Base-by-base conservation (phyloP, 30 jellyfish, hydroid and myxozoan species). In the Chrysaora quinquecirrha region DNA sequence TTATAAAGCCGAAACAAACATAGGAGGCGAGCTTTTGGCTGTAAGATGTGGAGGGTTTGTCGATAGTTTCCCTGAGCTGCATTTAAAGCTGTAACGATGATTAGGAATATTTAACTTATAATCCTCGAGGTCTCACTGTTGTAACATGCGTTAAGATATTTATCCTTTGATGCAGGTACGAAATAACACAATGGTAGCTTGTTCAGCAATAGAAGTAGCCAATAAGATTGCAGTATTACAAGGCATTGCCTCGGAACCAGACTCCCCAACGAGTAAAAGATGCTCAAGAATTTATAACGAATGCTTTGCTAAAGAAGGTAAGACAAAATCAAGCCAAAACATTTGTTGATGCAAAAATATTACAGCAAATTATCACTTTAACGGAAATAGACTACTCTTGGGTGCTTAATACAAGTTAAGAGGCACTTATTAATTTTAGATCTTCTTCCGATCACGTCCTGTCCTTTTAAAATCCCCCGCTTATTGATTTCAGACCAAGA, bases 121-220 rank as follows among this genome's bases (percentile, higher is more conserved):
- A n/a, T n/a, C n/a, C n/a, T n/a, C n/a, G n/a, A n/a, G n/a, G n/a
- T n/a, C n/a, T n/a, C n/a, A n/a, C n/a, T n/a, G n/a, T n/a, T n/a
- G n/a, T n/a, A n/a, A n/a, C n/a, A n/a, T n/a, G n/a, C n/a, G n/a
- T n/a, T n/a, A n/a, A n/a, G n/a, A n/a, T n/a, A n/a, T n/a, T n/a
- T n/a, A n/a, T n/a, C n/a, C 16, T n/a, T 1, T 76, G 47, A 4
- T 64, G 30, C 47, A 82, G 92, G 92, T 82, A 0, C 82, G 92
- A 69, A 82, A 82, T n/a, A 64, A 82, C 33, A 69, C 30, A 32
- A 82, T 82, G 92, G 67, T 82, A 22, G 92, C 92, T 12, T 82
- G 92, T 47, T 82, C 92, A 7, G 92, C 92, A 48, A 6, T 74
- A 3, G 92, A 82, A 69, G 92, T 82, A 14, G 92, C 82, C 78